A percentile compares a stretch with the other conserved stretches of the same genome.
Conservation (phyloP, 2,113 vertebrate genomes). For the Ophthalmolycus amberensis region DNA sequence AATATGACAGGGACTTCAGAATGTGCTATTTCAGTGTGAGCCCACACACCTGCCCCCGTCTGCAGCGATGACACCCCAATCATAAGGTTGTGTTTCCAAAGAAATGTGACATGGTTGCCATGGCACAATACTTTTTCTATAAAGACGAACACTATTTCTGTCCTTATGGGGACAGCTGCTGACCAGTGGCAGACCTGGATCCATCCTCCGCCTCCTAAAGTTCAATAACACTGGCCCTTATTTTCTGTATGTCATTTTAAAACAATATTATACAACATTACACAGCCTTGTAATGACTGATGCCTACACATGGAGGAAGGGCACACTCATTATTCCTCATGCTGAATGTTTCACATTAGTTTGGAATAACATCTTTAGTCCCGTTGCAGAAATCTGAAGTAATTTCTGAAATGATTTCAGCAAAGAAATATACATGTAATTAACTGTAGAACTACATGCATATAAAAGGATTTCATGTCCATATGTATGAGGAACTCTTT, state of each 20-base stretch:
- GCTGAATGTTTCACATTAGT: neutral
- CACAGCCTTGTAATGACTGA: neutral
- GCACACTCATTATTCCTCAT: neutral
- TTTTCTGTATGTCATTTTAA: neutral
- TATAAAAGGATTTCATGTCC: neutral
- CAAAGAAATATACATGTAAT: neutral
- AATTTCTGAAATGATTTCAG: neutral
- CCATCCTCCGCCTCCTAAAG: neutral
- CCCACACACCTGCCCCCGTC: constrained; percentile 11
- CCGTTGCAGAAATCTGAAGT: neutral
- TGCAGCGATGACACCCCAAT: constrained; percentile 10
- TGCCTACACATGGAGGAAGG: neutral
- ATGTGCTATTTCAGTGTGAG: neutral
- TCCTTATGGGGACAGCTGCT: constrained; percentile 30
- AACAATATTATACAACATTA: neutral
- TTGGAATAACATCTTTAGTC: neutral
- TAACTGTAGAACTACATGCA: neutral
- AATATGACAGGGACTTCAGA: neutral
- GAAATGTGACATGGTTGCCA: constrained; percentile 69
- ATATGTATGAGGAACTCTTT: neutral
- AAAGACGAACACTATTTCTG: constrained; percentile 57
- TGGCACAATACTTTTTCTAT: constrained; percentile 18
- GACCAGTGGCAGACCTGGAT: constrained; percentile 22
- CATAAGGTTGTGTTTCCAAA: constrained; percentile 61
- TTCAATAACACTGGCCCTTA: neutral